Conservation (phyloP, 2,797 vertebrate species). For the Ptychobarbus kaznakovi region DNA sequence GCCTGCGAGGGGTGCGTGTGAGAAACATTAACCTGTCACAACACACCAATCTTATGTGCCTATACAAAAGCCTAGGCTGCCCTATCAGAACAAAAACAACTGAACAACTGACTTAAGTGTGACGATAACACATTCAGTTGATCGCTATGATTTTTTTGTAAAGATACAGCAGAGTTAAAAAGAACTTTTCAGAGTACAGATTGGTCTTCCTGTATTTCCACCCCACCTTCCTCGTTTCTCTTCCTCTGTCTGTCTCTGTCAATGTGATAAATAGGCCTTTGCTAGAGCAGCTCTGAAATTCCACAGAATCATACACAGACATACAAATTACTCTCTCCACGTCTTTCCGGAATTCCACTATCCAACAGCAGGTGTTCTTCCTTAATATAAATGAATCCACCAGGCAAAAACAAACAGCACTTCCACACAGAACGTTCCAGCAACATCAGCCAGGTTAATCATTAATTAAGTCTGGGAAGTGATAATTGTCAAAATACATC, state of each 20-base stretch:
- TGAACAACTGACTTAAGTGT: background rate
- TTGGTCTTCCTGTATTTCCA: slow-evolving; percentile 3
- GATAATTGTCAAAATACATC: too few species aligned
- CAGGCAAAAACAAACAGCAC: too few species aligned
- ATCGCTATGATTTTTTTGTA: background rate
- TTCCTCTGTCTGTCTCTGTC: slow-evolving; percentile 39
- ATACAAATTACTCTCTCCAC: too few species aligned
- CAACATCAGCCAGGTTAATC: too few species aligned
- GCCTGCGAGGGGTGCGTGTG: too few species aligned
- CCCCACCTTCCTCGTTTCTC: slow-evolving; percentile 15
- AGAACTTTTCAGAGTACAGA: background rate
- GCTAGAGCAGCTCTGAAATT: slow-evolving; percentile 72
- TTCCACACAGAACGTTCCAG: too few species aligned
- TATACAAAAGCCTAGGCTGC: background rate
- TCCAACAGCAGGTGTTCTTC: too few species aligned
- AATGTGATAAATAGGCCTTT: slow-evolving; percentile 72
- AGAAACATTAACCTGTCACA: slow-evolving; percentile 9
- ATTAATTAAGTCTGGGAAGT: too few species aligned
- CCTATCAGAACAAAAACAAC: slow-evolving; percentile 1
- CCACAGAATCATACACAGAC: too few species aligned
- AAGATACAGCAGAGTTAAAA: background rate
- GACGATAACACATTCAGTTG: background rate
- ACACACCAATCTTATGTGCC: background rate
- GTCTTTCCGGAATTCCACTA: too few species aligned
- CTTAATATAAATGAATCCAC: too few species aligned